A percentile compares a stretch with the other conserved stretches of the same genome.
Evolutionary conservation across 2,797 vertebrate species (phyloP).

Genomic region (Pangasius macronema): DNA sequence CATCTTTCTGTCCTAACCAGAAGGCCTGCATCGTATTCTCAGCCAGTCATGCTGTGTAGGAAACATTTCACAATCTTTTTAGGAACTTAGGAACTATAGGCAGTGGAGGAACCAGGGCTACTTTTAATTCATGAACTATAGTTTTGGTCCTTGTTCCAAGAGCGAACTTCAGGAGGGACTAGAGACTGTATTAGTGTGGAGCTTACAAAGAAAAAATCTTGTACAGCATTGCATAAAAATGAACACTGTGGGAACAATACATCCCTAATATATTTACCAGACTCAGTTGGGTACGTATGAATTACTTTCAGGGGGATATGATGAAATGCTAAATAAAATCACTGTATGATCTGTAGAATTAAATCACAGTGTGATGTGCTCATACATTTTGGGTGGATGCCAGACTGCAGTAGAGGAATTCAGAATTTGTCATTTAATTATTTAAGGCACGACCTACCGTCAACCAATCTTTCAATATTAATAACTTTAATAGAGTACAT

Average conservation of each 20-base stretch:
- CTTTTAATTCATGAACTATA: not conserved
- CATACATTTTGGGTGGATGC: conserved; percentile 5
- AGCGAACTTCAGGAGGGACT: not conserved
- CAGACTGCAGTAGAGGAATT: not conserved
- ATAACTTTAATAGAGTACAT: not conserved
- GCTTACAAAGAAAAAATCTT: not conserved
- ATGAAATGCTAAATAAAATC: not conserved
- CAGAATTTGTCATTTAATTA: not conserved
- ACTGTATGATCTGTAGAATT: not conserved
- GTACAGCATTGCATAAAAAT: not conserved
- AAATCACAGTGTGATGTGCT: conserved; percentile 5
- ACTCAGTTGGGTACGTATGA: not conserved
- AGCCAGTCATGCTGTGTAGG: not conserved
- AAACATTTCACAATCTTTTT: not conserved
- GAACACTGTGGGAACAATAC: not conserved
- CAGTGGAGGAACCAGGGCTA: not conserved
- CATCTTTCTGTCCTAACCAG: not conserved
- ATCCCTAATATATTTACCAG: not conserved
- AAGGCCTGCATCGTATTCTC: not conserved
- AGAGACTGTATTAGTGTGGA: not conserved
- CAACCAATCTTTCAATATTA: not conserved
- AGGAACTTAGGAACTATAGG: not conserved
- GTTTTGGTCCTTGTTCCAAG: not conserved
- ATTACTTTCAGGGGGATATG: not conserved
- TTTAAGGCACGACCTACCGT: not conserved